Base-by-base conservation (phyloP, 1,140 invertebrate species). In the Zophobas morio region DNA sequence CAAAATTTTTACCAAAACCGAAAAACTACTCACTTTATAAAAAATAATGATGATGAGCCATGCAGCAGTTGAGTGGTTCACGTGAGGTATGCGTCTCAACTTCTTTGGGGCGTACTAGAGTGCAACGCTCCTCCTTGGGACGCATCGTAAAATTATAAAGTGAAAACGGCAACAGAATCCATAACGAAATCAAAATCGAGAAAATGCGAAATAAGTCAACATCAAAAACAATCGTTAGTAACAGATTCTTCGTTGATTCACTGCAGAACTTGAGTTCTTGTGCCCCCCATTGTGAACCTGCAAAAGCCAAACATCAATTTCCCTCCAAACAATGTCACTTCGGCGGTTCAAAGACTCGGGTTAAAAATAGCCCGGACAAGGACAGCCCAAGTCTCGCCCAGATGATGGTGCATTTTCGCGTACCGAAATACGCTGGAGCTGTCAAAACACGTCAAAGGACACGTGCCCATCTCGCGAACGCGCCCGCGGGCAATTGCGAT, bases 21-120 rank as follows among this genome's bases (percentile, higher is more conserved):
- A 20, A 1, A 40, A 35, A 8, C 35, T 8, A 56, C 71, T 73
- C 46, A 75, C 73, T 51, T 75, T 75, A 75, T 60, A 57, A 75
- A 57, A 60, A 75, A 56, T 72, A 60, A 49, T 54, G 73, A 63
- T 60, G 73, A 60, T 49, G 54, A 46, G 54, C 57, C 73, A 60
- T 63, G 73, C 56, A 60, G 73, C 51, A 75, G 54, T 75, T 75
- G 54, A 75, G 73, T 46, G 54, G 73, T 75, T 75, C 73, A 60
- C 51, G 54, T 75, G 54, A 75, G 42, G 53, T 75, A 4, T 72
- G 70, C 47, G 70, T 56, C 37, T 72, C 70, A n/a, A 51, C 51
- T 75, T 60, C 20, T 37, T 34, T 33, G 54, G 73, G 54, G 51
- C 39, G 54, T 75, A 63, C 73, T 20, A 20, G 20, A 75, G 40